These are phyloP conservation scores for Propithecus coquereli DNA, from an alignment of 2,113 vertebrate genomes.

Conservation along the genomic window DNA sequence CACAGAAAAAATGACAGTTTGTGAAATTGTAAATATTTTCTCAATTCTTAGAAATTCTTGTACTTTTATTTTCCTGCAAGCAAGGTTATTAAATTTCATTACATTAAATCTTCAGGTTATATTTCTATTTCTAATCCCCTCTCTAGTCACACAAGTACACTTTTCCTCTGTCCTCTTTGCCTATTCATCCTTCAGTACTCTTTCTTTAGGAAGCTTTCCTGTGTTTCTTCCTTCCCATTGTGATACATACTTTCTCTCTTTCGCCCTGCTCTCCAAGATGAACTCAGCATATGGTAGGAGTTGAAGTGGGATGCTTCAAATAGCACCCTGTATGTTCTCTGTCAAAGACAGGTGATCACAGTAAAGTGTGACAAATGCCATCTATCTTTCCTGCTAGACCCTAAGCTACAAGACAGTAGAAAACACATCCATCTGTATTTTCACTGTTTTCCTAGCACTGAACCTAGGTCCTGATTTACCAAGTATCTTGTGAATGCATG, in stretches of 20 bases:
- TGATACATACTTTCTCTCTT: neutral
- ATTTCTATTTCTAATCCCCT: neutral
- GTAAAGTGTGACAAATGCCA: neutral
- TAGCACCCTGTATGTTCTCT: neutral
- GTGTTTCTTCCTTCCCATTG: neutral
- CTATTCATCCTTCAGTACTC: neutral
- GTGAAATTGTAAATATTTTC: neutral
- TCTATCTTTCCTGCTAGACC: neutral
- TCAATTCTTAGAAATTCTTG: neutral
- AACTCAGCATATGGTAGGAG: neutral
- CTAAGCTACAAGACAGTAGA: neutral
- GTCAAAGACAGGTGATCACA: neutral
- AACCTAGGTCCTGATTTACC: neutral
- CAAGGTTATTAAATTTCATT: constrained; percentile 14
- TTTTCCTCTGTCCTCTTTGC: neutral
- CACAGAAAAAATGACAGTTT: constrained; percentile 6
- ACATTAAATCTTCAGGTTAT: neutral
- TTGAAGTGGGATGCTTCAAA: neutral
- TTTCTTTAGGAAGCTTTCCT: neutral
- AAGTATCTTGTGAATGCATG: constrained; percentile 4
- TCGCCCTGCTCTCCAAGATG: neutral
- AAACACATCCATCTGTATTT: neutral
- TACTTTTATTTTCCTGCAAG: neutral
- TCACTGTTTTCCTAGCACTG: neutral
- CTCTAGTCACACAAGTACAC: neutral